These are phyloP conservation scores for Byasa hedistus DNA, from an alignment of 2,888 invertebrate species.

Conservation along the genomic window DNA sequence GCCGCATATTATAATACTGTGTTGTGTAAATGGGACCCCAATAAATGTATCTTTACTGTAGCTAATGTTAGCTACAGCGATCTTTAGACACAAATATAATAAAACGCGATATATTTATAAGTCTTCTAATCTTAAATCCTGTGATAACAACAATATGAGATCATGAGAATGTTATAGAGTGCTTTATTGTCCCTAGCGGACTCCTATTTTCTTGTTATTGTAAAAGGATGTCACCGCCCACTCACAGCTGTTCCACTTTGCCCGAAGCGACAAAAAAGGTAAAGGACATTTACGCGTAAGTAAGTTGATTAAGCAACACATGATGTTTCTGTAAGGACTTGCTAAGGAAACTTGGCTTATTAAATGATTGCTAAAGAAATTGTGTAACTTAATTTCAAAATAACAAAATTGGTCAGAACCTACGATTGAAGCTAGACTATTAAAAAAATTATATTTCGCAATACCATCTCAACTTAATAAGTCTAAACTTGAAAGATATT, in stretches of 20 bases:
- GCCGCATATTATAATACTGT: no score
- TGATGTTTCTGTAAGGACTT: conserved; percentile 21
- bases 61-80: no score
- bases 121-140: background rate
- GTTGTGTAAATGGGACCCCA: no score
- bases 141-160: background rate
- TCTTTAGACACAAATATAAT: background rate
- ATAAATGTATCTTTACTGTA: no score
- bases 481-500: background rate
- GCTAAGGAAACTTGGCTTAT: conserved; percentile 20
- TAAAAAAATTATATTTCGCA: background rate
- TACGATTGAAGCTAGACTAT: background rate
- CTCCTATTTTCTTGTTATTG: conserved; percentile 27
- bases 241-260: conserved; percentile 48
- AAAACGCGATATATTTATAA: no score
- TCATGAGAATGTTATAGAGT: background rate
- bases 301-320: conserved; percentile 49
- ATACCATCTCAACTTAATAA: background rate
- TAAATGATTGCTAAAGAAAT: background rate
- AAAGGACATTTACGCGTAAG: conserved; percentile 58
- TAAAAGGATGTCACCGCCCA: conserved; percentile 43
- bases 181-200: conserved; percentile 9
- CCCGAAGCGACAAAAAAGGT: conserved; percentile 46
- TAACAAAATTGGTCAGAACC: background rate
- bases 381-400: conserved; percentile 1